Evolutionary conservation across 2,113 vertebrate species (phyloP).

Genomic region (Seriola rivoliana): DNA sequence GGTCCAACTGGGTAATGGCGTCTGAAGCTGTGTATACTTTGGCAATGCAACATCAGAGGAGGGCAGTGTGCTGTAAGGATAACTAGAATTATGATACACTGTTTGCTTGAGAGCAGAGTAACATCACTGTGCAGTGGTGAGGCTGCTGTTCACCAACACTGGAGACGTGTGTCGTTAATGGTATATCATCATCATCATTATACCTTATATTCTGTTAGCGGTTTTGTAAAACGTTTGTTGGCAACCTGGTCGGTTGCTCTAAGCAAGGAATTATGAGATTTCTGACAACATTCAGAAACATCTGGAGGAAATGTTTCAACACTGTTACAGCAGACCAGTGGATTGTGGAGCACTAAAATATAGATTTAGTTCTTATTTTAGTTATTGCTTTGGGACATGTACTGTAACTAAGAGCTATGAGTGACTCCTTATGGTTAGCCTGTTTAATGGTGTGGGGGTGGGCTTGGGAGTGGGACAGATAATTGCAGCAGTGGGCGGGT

Average conservation of each 20-base stretch:
- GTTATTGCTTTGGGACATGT: conserved; percentile 48
- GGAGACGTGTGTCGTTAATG: conserved; percentile 2
- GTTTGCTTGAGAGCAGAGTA: conserved; percentile 5
- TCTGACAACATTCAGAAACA: conserved; percentile 1
- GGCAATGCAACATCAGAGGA: conserved; percentile 35
- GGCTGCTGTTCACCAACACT: background rate
- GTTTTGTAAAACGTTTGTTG: background rate
- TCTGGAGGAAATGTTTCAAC: background rate
- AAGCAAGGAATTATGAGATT: background rate
- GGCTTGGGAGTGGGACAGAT: background rate
- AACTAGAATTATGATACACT: conserved; percentile 21
- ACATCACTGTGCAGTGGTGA: background rate
- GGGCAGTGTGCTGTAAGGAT: conserved; percentile 9
- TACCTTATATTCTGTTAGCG: background rate
- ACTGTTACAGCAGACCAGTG: background rate
- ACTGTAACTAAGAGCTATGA: background rate
- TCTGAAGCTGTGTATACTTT: conserved; percentile 53
- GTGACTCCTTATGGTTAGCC: background rate
- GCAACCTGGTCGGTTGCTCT: background rate
- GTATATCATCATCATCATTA: background rate
- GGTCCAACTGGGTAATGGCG: background rate
- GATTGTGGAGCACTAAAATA: conserved; percentile 14
- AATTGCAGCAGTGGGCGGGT: conserved; percentile 26
- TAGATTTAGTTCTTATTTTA: conserved; percentile 9
- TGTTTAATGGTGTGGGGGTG: background rate